Percentiles rank a stretch among this genome's conserved stretches.
These are phyloP conservation scores for Tanytarsus gracilentus DNA, from an alignment of 2,888 invertebrate genomes.

Conservation along the genomic window DNA sequence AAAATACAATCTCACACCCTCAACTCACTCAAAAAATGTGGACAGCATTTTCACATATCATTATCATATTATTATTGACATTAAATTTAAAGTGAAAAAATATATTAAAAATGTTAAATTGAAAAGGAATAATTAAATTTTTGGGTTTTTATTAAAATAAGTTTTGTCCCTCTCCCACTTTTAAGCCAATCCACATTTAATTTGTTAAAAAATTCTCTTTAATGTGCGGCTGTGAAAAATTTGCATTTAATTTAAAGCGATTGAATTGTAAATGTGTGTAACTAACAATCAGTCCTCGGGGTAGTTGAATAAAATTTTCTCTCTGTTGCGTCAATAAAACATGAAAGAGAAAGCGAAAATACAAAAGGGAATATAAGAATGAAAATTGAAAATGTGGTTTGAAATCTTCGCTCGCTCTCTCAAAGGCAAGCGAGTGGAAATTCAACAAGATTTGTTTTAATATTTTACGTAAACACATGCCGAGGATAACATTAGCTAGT, in stretches of 20 bases:
- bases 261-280: neutral
- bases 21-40: no score
- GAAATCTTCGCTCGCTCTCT: neutral
- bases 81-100: no score
- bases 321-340: no score
- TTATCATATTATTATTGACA: no score
- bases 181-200: no score
- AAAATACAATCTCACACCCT: neutral
- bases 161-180: no score
- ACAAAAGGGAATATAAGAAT: neutral
- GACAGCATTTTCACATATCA: no score
- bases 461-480: constrained; percentile 24
- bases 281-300: neutral
- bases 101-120: no score
- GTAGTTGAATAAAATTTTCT: no score
- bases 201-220: no score
- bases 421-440: neutral
- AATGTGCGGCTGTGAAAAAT: no score
- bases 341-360: neutral
- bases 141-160: neutral
- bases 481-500: constrained; percentile 12
- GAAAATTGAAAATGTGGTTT: neutral
- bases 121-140: no score
- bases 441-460: constrained; percentile 22
- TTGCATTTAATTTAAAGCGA: constrained; percentile 3